Evolutionary conservation across 2,888 invertebrate genomes (phyloP).

Genomic region (Caenorhabditis virilis): DNA sequence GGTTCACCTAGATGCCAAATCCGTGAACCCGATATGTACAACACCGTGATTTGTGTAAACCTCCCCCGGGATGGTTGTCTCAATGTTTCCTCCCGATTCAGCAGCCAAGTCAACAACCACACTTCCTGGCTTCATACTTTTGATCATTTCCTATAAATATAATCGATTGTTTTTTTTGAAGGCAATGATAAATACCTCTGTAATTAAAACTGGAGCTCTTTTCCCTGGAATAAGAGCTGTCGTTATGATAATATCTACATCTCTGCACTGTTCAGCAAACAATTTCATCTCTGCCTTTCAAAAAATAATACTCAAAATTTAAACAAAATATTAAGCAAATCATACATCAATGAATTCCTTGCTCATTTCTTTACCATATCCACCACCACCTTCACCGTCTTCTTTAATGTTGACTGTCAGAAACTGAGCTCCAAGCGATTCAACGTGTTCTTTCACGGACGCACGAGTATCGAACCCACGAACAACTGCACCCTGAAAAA

Average conservation of each 20-base stretch:
- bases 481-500: slow-evolving; percentile 79
- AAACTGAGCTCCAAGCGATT: slow-evolving; percentile 86
- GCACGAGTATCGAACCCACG: slow-evolving; percentile 85
- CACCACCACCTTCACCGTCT: slow-evolving; percentile 74
- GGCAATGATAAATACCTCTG: too few relatives aligned
- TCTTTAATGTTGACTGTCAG: slow-evolving; percentile 73
- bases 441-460: slow-evolving; percentile 83
- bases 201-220: slow-evolving; percentile 80
- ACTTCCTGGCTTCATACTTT: slow-evolving; percentile 84
- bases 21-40: slow-evolving; percentile 83
- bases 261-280: slow-evolving; percentile 83
- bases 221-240: slow-evolving; percentile 88
- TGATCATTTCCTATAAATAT: slow-evolving; percentile 81
- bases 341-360: slow-evolving; percentile 80
- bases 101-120: slow-evolving; percentile 88
- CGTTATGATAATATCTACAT: slow-evolving; percentile 85
- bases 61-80: slow-evolving; percentile 73
- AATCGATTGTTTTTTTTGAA: too few relatives aligned
- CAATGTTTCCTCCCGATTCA: slow-evolving; percentile 78
- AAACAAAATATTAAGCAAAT: too few relatives aligned
- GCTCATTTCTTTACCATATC: slow-evolving; percentile 86
- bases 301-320: too few relatives aligned
- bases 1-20: slow-evolving; percentile 76
- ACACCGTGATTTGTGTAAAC: slow-evolving; percentile 80
- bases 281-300: slow-evolving; percentile 84